Percentiles rank a stretch among this genome's conserved stretches.
These are phyloP conservation scores for Fratercula arctica DNA, from an alignment of 2,797 vertebrate species.

Conservation along the genomic window DNA sequence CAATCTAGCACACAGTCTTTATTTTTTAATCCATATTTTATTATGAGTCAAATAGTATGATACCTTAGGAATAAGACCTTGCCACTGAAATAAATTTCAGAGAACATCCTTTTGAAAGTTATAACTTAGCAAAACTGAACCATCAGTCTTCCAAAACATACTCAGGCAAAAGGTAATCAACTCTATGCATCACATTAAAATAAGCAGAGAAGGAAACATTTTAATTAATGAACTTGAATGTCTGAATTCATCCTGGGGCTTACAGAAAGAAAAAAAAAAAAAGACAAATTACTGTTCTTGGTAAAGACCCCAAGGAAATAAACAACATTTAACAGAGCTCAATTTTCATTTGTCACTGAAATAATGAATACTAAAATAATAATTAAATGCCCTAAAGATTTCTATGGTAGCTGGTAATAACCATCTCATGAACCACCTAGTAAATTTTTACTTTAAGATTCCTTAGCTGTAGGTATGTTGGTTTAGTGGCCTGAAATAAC, in stretches of 20 bases:
- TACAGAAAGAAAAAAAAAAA: not conserved
- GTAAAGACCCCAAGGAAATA: slow-evolving; percentile 33
- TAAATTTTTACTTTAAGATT: slow-evolving; percentile 10
- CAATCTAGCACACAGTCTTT: not conserved
- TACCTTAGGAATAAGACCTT: not conserved
- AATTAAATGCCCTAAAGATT: slow-evolving; percentile 31
- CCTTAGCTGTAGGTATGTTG: not conserved
- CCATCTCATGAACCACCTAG: not conserved
- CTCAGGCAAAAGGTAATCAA: slow-evolving; percentile 14
- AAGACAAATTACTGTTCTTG: not conserved
- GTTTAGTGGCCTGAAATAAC: not conserved
- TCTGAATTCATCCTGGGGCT: not conserved
- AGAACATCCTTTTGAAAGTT: not conserved
- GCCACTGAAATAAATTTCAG: not conserved
- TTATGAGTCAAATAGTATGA: not conserved
- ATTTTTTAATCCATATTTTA: not conserved
- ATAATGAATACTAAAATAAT: slow-evolving; percentile 32
- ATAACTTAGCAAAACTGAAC: not conserved
- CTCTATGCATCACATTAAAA: slow-evolving; percentile 21
- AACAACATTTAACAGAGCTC: slow-evolving; percentile 37
- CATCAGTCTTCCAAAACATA: not conserved
- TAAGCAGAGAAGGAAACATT: slow-evolving; percentile 27
- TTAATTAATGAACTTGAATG: slow-evolving; percentile 49
- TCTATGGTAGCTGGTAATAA: not conserved
- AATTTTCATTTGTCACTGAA: slow-evolving; percentile 38